Conservation (phyloP, 2,888 invertebrate species). For the Calliphora vomitoria region DNA sequence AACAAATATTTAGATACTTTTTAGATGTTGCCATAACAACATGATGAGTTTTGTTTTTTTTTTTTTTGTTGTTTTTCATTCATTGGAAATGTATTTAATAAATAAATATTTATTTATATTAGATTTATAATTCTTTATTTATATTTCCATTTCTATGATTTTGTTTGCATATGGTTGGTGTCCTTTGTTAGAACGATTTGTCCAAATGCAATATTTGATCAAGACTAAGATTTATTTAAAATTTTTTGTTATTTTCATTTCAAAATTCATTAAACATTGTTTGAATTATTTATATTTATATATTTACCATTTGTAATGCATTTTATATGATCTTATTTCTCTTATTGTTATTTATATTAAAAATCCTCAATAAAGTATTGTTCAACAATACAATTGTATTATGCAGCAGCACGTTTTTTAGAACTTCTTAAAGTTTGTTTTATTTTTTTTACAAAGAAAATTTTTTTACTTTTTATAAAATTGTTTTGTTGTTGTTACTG, state of each 20-base stretch:
- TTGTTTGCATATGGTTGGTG: not conserved
- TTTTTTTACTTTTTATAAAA: not conserved
- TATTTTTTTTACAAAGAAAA: not conserved
- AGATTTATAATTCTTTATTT: not conserved
- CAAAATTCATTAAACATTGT: conserved; percentile 1
- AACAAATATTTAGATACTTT: conserved; percentile 34
- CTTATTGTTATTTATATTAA: conserved; percentile 2
- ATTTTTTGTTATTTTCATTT: not conserved
- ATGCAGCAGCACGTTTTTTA: not conserved
- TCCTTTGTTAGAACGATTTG: not conserved
- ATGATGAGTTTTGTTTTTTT: not conserved
- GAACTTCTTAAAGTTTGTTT: conserved; percentile 3
- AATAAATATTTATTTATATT: conserved; percentile 48
- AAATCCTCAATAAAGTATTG: not conserved
- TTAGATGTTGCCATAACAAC: conserved; percentile 10
- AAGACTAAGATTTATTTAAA: not conserved
- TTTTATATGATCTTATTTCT: not conserved
- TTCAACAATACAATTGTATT: not conserved
- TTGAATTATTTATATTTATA: not conserved
- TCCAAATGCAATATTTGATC: conserved; percentile 31
- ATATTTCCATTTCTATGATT: conserved; percentile 4
- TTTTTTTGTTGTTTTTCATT: not conserved
- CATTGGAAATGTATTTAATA: not conserved
- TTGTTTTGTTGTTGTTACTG: conserved; percentile 1
- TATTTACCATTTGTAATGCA: not conserved